phyloP scores from a whole-genome alignment of 2,113 vertebrate genomes.

The Chiloscyllium plagiosum region DNA sequence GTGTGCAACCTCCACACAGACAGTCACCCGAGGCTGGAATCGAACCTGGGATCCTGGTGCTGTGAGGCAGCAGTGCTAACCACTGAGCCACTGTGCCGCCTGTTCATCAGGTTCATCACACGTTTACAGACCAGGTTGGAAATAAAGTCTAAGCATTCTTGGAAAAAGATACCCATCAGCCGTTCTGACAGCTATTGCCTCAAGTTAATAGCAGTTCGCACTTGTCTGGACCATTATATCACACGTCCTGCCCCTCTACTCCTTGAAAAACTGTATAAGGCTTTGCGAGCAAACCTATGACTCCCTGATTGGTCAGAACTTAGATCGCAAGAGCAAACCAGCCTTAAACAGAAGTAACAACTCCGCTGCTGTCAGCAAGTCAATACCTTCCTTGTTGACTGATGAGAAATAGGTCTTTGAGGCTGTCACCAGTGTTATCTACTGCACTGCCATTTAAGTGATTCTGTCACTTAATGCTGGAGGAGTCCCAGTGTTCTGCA shows the following conservation, averaged over 20 bases:
- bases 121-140: background rate
- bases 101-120: background rate
- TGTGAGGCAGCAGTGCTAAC: too few relatives aligned
- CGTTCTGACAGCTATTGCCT: background rate
- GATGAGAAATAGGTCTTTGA: background rate
- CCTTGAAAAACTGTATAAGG: background rate
- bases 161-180: background rate
- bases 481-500: background rate
- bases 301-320: background rate
- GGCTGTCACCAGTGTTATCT: constrained; percentile 30
- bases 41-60: too few relatives aligned
- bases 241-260: background rate
- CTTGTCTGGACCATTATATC: background rate
- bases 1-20: too few relatives aligned
- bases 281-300: background rate
- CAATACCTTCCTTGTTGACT: constrained; percentile 15
- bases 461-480: constrained; percentile 12
- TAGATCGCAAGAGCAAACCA: background rate
- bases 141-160: background rate
- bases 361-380: constrained; percentile 22
- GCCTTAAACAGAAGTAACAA: constrained; percentile 30
- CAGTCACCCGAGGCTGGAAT: too few relatives aligned
- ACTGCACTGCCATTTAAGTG: background rate
- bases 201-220: background rate
- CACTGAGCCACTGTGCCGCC: too few relatives aligned